Conservation (phyloP, 1,140 invertebrate genomes). For the Leptopilina clavipes region DNA sequence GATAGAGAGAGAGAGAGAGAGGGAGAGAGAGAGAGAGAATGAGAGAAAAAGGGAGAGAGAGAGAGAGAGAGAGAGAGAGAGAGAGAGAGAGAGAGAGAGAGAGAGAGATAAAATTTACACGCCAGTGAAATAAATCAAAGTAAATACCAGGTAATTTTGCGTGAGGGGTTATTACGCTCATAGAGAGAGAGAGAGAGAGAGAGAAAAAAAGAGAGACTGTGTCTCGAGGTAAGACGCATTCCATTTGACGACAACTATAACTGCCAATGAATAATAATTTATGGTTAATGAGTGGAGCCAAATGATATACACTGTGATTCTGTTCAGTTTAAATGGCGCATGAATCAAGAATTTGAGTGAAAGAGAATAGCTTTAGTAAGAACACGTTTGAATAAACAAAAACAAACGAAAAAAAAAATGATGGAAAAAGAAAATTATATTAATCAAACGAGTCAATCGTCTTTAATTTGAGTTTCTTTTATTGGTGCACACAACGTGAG, state of each 20-base stretch:
- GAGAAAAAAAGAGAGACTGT: not conserved
- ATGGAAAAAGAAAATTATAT: not conserved
- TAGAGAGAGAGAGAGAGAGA: not conserved
- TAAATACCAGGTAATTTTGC: constrained; percentile 23
- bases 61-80: not conserved
- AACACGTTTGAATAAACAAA: not conserved
- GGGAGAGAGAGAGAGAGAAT: no score
- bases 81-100: not conserved
- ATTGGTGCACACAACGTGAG: not conserved
- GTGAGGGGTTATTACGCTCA: constrained; percentile 18
- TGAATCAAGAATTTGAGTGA: not conserved
- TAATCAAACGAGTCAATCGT: constrained; percentile 18
- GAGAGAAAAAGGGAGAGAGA: not conserved
- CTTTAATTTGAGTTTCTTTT: constrained; percentile 1
- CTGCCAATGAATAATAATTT: constrained; percentile 30
- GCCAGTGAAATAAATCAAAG: not conserved
- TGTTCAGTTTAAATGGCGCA: not conserved
- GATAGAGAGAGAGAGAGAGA: no score
- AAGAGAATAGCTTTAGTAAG: not conserved
- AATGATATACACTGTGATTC: constrained; percentile 9
- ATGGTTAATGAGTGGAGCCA: not conserved
- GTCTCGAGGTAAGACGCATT: not conserved
- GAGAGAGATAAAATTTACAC: constrained; percentile 8
- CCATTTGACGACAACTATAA: constrained; percentile 21
- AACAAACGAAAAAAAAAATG: not conserved